Base-by-base conservation (phyloP, 1,140 invertebrate genomes). In the Saccostrea glomerata region DNA sequence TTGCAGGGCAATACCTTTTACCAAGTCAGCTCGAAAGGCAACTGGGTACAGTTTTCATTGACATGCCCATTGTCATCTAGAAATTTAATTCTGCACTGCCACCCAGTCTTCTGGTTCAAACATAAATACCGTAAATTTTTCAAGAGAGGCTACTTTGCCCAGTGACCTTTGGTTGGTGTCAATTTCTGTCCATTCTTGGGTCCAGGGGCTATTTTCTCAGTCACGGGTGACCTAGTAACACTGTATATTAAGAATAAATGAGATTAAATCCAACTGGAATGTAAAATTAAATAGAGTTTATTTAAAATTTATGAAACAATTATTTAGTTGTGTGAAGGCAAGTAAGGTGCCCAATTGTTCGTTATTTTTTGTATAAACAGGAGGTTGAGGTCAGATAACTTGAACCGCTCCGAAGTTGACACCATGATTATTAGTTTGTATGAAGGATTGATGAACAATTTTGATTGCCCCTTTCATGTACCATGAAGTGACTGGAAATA, bases 381-480 rank as follows among this genome's bases (percentile, higher is more conserved):
- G 11, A 77, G 25, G 70, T 11, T 25, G 25, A 77, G 25, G 70
- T 12, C 12, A 15, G 25, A 36, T 15, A 36, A 36, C 25, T 73
- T 73, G 66, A 73, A 73, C 66, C 6, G 66, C 25, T 73, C 66
- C 23, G 11, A 30, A 36, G 70, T 77, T 77, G 70, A 77, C 70
- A 77, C 70, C 70, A 9, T 77, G 15, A 36, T 25, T 77, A 77
- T 77, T 77, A 36, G 30, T 30, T 36, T 30, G 25, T 77, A 77
- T 12, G 7, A 15, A 1, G 23, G 70, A 36, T 77, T 25, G 15
- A 77, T 77, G 70, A 77, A 77, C 25, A 77, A 77, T 77, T 77
- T 77, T 36, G 70, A 77, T 77, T 77, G 70, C 70, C 30, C 70
- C 25, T 77, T 77, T 77, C 23, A 77, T 30, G 70, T 77, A 77